Percentiles rank a stretch among this genome's conserved stretches.
These are phyloP conservation scores for Limnothrissa miodon DNA, from an alignment of 2,113 vertebrate species.

Conservation along the genomic window DNA sequence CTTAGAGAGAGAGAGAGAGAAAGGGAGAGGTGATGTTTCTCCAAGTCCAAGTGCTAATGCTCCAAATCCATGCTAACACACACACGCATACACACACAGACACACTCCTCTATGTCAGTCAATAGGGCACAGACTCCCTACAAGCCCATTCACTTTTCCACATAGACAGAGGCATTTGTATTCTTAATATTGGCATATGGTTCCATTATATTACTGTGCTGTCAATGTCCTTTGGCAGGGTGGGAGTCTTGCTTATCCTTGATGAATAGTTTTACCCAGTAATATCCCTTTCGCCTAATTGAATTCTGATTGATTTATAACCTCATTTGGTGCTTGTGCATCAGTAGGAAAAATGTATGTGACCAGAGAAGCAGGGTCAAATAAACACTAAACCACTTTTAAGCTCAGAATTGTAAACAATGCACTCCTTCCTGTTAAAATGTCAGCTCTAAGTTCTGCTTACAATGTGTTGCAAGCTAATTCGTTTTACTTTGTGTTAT, in stretches of 20 bases:
- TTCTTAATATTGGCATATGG: conserved; percentile 15
- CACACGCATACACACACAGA: background rate
- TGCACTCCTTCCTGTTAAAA: background rate
- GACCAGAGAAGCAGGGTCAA: background rate
- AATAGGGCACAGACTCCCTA: background rate
- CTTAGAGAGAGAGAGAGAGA: background rate
- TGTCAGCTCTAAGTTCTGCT: background rate
- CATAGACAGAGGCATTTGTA: background rate
- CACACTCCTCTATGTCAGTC: background rate
- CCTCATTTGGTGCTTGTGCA: background rate
- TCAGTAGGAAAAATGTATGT: background rate
- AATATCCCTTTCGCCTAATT: conserved; percentile 13
- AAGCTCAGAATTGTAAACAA: background rate
- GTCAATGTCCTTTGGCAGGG: background rate
- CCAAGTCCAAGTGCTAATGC: background rate
- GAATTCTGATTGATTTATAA: conserved; percentile 18
- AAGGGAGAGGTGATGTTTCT: background rate
- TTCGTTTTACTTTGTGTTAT: background rate
- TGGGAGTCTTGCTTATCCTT: background rate
- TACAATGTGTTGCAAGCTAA: background rate
- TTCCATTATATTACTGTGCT: background rate
- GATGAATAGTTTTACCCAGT: conserved; percentile 5
- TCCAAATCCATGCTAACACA: background rate
- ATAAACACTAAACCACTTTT: conserved; percentile 9
- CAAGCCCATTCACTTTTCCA: background rate